phyloP scores from a whole-genome alignment of 2,888 invertebrate genomes.

The Harpagoxenus sublaevis region DNA sequence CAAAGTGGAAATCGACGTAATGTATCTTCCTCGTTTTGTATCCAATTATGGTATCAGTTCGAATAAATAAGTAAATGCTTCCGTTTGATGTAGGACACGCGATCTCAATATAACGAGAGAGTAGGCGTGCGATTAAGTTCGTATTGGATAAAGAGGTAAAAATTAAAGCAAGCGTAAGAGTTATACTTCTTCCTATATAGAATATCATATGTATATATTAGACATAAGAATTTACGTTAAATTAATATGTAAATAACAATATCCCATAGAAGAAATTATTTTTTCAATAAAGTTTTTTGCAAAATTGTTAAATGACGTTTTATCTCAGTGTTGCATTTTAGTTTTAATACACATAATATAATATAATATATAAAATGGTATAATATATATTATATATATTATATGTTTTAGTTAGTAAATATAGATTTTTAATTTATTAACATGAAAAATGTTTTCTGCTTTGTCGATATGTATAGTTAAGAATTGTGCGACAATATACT shows the following conservation, averaged over 20 bases:
- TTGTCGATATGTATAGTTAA: constrained; percentile 12
- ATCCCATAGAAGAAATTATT: background rate
- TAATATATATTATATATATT: background rate
- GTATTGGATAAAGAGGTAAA: background rate
- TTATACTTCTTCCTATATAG: background rate
- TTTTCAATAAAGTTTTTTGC: background rate
- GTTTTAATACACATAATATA: background rate
- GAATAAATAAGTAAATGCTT: constrained; percentile 33
- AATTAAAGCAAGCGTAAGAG: background rate
- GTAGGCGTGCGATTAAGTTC: constrained; percentile 23
- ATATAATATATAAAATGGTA: background rate
- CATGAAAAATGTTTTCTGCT: background rate
- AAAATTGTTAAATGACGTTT: background rate
- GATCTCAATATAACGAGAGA: constrained; percentile 35
- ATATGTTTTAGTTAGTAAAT: constrained; percentile 5
- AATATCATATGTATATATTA: background rate
- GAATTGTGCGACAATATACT: background rate
- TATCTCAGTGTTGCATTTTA: background rate
- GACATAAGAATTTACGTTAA: background rate
- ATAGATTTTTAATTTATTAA: background rate
- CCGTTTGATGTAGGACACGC: constrained; percentile 39
- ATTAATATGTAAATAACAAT: background rate
- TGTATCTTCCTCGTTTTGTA: constrained; percentile 18
- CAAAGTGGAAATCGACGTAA: constrained; percentile 17
- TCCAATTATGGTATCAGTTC: constrained; percentile 12